Conservation (phyloP, 2,888 invertebrate species). For the Anagyrus pseudococci region DNA sequence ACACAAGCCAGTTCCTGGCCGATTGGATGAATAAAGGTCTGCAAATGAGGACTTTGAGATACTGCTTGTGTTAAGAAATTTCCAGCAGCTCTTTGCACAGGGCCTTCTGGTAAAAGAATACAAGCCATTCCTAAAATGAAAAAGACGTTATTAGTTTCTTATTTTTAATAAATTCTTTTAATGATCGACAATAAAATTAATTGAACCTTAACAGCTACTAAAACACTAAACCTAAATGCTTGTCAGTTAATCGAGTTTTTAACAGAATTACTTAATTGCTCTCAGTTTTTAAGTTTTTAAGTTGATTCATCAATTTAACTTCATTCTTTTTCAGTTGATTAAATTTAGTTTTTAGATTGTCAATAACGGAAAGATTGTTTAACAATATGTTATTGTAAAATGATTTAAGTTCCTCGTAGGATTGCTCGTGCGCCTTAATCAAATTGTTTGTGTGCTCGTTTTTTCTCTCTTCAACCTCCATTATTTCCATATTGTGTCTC, state of each 20-base stretch:
- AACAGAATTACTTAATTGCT: background rate
- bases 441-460: conserved; percentile 84
- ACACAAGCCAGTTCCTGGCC: conserved; percentile 69
- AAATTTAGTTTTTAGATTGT: conserved; percentile 76
- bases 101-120: conserved; percentile 68
- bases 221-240: background rate
- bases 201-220: background rate
- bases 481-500: conserved; percentile 81
- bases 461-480: conserved; percentile 90
- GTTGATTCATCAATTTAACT: conserved; percentile 29
- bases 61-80: conserved; percentile 70
- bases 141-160: too few species aligned
- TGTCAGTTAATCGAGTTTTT: background rate
- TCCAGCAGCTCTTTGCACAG: conserved; percentile 68
- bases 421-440: conserved; percentile 82
- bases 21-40: conserved; percentile 65
- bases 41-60: conserved; percentile 63
- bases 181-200: background rate
- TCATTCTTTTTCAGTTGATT: conserved; percentile 32
- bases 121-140: conserved; percentile 66
- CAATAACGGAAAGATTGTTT: conserved; percentile 90
- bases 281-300: conserved; percentile 22
- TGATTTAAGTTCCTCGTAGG: conserved; percentile 88
- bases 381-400: conserved; percentile 95
- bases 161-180: background rate